These are phyloP conservation scores for Bos taurus DNA, from an alignment of 2,113 vertebrate genomes.

Conservation along the genomic window DNA sequence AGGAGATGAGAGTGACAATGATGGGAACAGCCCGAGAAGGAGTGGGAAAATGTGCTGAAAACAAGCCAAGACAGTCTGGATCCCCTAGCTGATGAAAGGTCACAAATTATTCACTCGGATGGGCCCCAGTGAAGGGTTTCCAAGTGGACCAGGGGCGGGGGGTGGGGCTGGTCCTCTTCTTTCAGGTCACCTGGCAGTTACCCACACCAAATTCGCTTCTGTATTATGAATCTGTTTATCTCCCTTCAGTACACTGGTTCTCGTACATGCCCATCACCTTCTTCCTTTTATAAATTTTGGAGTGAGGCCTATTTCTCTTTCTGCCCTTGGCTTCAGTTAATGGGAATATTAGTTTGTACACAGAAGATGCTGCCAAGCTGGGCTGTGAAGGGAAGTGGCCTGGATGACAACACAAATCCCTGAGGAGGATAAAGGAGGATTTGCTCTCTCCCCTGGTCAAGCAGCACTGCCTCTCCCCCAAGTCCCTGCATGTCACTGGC, in stretches of 20 bases:
- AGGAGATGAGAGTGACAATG: too few species aligned
- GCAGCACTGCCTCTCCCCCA: too few species aligned
- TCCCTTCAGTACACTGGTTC: not conserved
- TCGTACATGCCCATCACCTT: not conserved
- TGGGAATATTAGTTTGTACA: too few species aligned
- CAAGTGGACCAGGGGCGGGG: fast-evolving
- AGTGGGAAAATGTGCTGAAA: not conserved
- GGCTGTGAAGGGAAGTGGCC: not conserved
- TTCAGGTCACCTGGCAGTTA: not conserved
- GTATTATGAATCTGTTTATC: not conserved
- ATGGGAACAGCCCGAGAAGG: not conserved
- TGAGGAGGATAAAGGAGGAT: not conserved
- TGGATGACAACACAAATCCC: not conserved
- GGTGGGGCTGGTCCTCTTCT: not conserved
- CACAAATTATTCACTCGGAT: not conserved
- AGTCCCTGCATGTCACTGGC: too few species aligned
- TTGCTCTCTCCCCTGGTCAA: too few species aligned
- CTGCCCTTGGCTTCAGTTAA: not conserved
- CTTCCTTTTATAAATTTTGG: not conserved
- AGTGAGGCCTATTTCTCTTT: not conserved
- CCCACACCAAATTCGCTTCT: not conserved
- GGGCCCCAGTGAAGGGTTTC: not conserved
- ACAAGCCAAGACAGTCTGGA: fast-evolving
- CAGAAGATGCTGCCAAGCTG: not conserved
- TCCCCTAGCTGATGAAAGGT: fast-evolving